Conservation (phyloP, 2,888 invertebrate species). For the Laspeyria flexula region DNA sequence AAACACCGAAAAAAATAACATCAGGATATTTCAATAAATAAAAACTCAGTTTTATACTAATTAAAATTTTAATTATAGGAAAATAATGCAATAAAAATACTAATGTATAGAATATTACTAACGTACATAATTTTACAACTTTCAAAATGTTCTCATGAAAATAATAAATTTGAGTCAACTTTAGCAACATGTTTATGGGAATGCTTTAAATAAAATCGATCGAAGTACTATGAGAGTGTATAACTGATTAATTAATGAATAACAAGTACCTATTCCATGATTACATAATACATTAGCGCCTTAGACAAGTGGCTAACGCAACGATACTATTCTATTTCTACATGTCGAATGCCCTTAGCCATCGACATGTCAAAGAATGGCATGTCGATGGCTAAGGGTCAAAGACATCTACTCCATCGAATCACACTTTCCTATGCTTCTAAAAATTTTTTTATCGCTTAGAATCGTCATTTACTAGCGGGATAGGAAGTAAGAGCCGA, state of each 20-base stretch:
- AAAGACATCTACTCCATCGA: too few species aligned
- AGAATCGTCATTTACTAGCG: too few species aligned
- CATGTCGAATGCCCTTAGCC: too few species aligned
- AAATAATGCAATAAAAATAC: constrained; percentile 84
- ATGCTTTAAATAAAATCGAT: constrained; percentile 79
- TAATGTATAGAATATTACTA: constrained; percentile 80
- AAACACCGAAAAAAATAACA: too few species aligned
- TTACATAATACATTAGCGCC: constrained; percentile 53
- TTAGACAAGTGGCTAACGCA: too few species aligned
- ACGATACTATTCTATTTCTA: too few species aligned
- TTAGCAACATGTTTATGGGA: constrained; percentile 67
- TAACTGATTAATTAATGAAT: constrained; percentile 58
- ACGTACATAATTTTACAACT: constrained; percentile 74
- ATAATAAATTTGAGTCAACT: constrained; percentile 61
- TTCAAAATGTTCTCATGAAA: constrained; percentile 57
- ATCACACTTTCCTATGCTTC: too few species aligned
- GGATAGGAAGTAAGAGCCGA: too few species aligned
- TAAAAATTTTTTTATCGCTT: too few species aligned
- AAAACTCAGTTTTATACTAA: constrained; percentile 48
- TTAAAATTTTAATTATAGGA: constrained; percentile 79
- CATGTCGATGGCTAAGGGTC: too few species aligned
- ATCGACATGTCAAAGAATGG: too few species aligned
- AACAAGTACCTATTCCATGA: constrained; percentile 45
- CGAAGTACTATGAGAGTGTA: constrained; percentile 60
- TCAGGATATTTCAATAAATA: constrained; percentile 27